Base-by-base conservation (phyloP, 2,113 vertebrate genomes). In the Dasypus novemcinctus region DNA sequence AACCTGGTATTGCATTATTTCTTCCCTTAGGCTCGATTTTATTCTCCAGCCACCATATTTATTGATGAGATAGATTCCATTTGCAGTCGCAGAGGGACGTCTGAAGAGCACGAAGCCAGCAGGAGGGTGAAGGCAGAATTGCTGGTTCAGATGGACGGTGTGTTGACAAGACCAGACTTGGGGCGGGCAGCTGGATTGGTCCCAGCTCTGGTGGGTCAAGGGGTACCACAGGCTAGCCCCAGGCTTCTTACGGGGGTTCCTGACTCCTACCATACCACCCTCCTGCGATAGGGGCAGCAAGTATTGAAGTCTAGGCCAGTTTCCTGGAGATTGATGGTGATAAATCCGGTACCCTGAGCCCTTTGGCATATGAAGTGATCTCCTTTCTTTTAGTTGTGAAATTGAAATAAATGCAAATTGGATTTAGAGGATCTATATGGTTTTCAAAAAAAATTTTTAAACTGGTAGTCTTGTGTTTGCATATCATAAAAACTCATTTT, bases 11-110 rank as follows among this genome's bases (percentile, higher is more conserved):
- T 90, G 31, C 81, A 27, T 95, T 90, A 86, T 80, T 97, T 68
- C 75, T 96, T 93, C 64, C 21, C 95, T 36, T 97, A 99, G 99
- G 99, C 99, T 63, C 98, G 99, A 92, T 99, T 99, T 98, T 99
- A 99, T 59, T 99, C 99, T 95, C 99, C 99, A 2, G 99, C 99
- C 46, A 99, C 99, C 4, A 99, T 99, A 98, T 99, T 99, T 98
- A 99, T 99, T 52, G 99, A 99, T 90, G 99, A 99, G 95, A 99
- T 99, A n/a, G 99, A 99, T 97, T 99, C 99, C 49, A 99, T 99
- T 96, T 99, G 99, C 97, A 99, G 99, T 97, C 99, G 99, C 89
- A 98, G 99, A 97, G 99, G 99, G 31, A 99, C 99, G 0, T 99
- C 99, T 0, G 99, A 99, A 96, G 99, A 99, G 38, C 99, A 99